Evolutionary conservation across 2,888 invertebrate species (phyloP), one percentile per base, ranked within the genome.

Genomic region (Nineta flava): DNA sequence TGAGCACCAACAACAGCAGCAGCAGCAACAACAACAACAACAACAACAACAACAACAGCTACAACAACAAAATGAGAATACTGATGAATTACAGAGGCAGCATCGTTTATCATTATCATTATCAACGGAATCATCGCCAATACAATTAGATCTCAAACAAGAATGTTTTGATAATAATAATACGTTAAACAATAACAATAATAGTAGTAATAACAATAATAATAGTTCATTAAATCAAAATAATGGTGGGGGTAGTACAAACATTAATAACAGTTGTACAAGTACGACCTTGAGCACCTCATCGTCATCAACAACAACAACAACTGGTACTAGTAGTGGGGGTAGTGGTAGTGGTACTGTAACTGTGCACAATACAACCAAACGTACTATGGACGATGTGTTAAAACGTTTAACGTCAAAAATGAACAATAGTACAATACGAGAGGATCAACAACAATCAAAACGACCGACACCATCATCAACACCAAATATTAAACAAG

Each of bases 351-450:
- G 42, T 42, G 42, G 42, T 16, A 42, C 42, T 2, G 17, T 19
- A 6, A 60, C 67, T 26, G 67, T 67, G 55, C 72, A 68, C 56
- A 75, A 74, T 51, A 76, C 77, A 53, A 73, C 76, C 58, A 85
- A 85, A 69, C 73, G 84, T 66, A 85, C 88, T 53, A 91, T 92
- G 91, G 91, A 92, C 71, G 88, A 91, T 71, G 91, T 92, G 43
- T 73, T 90, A 49, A 87, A 87, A 68, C 77, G 86, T 65, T 74
- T 75, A 58, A 88, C 87, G 55, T 85, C 87, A 54, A 90, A 88
- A 70, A 85, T 86, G 79, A 81, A 83, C 65, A 82, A 79, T 65
- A 83, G 81, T 61, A 80, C 81, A 40, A 74, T 82, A 54, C 78
- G 80, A 54, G 77, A 82, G 58, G 81, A 83, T 63, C 80, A 79